Evolutionary conservation across 2,113 vertebrate species (phyloP).

Genomic region (Kryptolebias marmoratus): DNA sequence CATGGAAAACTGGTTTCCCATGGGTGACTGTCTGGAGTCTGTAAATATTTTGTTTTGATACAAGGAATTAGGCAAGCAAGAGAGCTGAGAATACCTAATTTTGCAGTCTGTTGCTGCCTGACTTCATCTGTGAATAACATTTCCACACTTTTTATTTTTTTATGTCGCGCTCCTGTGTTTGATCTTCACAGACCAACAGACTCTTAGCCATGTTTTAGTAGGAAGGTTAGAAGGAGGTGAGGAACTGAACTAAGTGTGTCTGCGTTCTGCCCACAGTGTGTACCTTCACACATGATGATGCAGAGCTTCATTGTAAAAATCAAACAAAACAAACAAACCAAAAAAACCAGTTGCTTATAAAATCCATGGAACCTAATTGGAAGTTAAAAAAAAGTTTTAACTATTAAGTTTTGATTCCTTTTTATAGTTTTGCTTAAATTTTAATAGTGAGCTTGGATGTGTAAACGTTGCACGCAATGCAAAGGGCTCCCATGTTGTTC

Average conservation of each 20-base stretch:
- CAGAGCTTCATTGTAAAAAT: constrained; percentile 11
- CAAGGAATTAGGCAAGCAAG: constrained; percentile 23
- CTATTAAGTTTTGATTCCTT: background rate
- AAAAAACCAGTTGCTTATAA: background rate
- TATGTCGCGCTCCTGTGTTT: constrained; percentile 44
- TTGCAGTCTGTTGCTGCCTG: constrained; percentile 30
- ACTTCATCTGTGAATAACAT: constrained; percentile 29
- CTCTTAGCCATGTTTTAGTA: constrained; percentile 33
- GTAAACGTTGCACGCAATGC: background rate
- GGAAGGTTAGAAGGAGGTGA: constrained; percentile 44
- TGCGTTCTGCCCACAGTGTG: constrained; percentile 31
- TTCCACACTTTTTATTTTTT: constrained; percentile 20
- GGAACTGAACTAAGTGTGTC: constrained; percentile 30
- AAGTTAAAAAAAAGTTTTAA: constrained; percentile 4
- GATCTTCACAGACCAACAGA: constrained; percentile 38
- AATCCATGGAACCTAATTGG: constrained; percentile 1
- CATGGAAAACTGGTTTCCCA: constrained; percentile 30
- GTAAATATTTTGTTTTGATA: constrained; percentile 20
- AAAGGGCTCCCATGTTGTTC: background rate
- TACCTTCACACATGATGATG: constrained; percentile 7
- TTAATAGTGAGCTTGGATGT: background rate
- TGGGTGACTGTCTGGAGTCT: constrained; percentile 14
- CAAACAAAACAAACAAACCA: background rate
- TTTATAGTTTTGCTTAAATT: background rate
- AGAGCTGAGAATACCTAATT: constrained; percentile 23